A percentile compares a stretch with the other conserved stretches of the same genome.
phyloP scores from a whole-genome alignment of 1,140 invertebrate genomes.

The Ctenoplectra terminalis region DNA sequence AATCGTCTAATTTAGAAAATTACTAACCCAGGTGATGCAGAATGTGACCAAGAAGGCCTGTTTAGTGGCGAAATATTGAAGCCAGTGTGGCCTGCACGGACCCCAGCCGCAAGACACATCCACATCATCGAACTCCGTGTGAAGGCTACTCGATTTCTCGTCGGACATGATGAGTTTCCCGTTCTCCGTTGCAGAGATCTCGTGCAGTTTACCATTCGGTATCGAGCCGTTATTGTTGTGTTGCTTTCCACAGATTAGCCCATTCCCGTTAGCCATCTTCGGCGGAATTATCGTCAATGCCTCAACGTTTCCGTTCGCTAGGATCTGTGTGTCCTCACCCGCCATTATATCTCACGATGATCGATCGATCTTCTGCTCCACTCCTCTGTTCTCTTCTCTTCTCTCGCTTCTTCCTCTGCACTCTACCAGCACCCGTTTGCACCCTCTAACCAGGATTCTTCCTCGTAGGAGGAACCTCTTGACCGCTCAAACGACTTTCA shows the following conservation, averaged over 20 bases:
- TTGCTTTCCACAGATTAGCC: constrained; percentile 70
- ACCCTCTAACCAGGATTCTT: constrained; percentile 39
- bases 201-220: constrained; percentile 76
- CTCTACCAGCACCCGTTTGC: neutral
- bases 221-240: constrained; percentile 79
- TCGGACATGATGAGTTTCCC: constrained; percentile 72
- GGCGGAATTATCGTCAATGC: constrained; percentile 76
- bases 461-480: constrained; percentile 23
- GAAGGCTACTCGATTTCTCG: constrained; percentile 74
- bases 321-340: constrained; percentile 75
- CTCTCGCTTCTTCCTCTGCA: neutral
- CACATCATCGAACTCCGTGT: constrained; percentile 80
- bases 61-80: constrained; percentile 92
- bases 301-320: constrained; percentile 75
- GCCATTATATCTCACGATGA: constrained; percentile 69
- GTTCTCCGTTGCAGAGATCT: constrained; percentile 71
- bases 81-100: constrained; percentile 87
- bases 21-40: constrained; percentile 90
- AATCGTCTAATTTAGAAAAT: too few relatives aligned
- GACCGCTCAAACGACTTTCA: constrained; percentile 22
- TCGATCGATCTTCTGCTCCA: neutral
- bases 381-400: neutral
- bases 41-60: constrained; percentile 94
- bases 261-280: constrained; percentile 78
- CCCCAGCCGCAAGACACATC: constrained; percentile 88